These are phyloP conservation scores for Athalia cordata DNA, from an alignment of 2,888 invertebrate species.

Conservation along the genomic window DNA sequence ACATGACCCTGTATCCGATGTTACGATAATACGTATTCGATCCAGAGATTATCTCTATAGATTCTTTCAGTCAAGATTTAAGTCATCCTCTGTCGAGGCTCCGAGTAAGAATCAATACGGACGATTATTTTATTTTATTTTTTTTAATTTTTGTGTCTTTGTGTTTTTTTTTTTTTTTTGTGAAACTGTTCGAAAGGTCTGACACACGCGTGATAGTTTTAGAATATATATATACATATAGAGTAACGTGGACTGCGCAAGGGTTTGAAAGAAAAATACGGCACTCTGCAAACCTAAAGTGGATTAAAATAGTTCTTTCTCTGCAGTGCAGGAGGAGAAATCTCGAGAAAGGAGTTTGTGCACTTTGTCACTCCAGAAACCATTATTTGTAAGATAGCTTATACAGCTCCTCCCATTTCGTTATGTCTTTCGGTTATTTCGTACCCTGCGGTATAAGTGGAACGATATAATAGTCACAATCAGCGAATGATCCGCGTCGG, in stretches of 20 bases:
- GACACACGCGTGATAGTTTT: too few relatives aligned
- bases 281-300: not conserved
- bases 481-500: not conserved
- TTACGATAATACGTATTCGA: conserved; percentile 11
- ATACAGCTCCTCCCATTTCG: not conserved
- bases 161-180: too few relatives aligned
- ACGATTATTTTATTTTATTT: too few relatives aligned
- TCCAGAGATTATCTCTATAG: conserved; percentile 9
- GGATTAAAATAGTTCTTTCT: conserved; percentile 20
- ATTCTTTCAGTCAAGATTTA: not conserved
- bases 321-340: not conserved
- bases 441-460: not conserved
- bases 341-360: not conserved
- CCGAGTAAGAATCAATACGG: too few relatives aligned
- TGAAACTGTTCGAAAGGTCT: not conserved
- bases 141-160: not conserved
- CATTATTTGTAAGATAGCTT: conserved; percentile 9
- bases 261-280: conserved; percentile 1
- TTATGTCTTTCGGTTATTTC: conserved; percentile 1
- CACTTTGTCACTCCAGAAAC: conserved; percentile 9
- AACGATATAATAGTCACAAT: not conserved
- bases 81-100: too few relatives aligned
- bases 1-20: not conserved
- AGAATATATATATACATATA: too few relatives aligned
- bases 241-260: too few relatives aligned